Evolutionary conservation across 1,140 invertebrate species (phyloP), one percentile per base, ranked within the genome.

Genomic region (Nasonia vitripennis): DNA sequence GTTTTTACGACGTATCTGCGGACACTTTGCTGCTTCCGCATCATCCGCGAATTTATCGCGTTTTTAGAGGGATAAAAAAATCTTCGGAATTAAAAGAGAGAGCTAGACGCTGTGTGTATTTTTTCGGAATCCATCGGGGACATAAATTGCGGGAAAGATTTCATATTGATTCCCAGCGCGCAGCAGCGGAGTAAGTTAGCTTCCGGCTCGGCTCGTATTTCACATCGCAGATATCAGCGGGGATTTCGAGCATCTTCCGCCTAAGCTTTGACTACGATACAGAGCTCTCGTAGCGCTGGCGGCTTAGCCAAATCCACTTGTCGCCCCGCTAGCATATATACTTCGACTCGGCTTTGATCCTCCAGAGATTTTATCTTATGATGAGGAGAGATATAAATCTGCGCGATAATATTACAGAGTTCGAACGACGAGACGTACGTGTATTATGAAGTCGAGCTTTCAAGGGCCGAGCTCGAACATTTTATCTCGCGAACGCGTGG

Each of bases 261-360:
- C 51, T 34, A 34, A 70, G 79, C 79, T n/a, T 70, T 45, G 79
- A 27, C 79, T 81, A 23, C 68, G 79, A 71, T 71, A 71, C 79
- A 70, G 10, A 37, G 67, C 41, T 71, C 41, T 71, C 79, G 37
- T 81, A 71, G 67, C 10, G 71, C 12, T 27, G 37, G 0, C 5
- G 23, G 79, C 79, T 81, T 71, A 81, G 67, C 79, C 3, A 70
- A 81, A 81, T 81, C 79, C 79, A 81, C 79, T 81, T 81, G 62
- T 81, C 68, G 41, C 79, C 41, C 45, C n/a, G 78, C 34, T 78
- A 45, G 17, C 41, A 20, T 27, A 27, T 41, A 41, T 45, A 45
- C 41, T 77, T 77, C 74, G 74, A 37, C 41, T 77, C n/a, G 12
- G 23, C 48, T n/a, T 78, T 78, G 48, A 51, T 41, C 34, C 70